phyloP scores from a whole-genome alignment of 2,888 invertebrate species.

The Patella caerulea region DNA sequence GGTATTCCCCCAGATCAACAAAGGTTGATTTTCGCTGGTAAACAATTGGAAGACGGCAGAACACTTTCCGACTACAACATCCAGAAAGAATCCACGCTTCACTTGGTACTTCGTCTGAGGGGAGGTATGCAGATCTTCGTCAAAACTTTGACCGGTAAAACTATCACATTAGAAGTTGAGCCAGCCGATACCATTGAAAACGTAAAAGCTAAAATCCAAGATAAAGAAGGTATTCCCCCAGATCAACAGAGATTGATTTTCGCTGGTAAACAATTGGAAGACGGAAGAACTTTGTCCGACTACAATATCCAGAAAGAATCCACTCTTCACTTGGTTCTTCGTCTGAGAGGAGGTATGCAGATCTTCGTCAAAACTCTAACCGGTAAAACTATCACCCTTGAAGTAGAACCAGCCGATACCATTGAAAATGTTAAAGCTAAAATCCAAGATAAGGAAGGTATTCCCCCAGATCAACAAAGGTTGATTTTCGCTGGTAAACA shows the following conservation, averaged over 20 bases:
- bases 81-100: conserved; percentile 94
- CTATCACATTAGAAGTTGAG: conserved; percentile 75
- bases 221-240: conserved; percentile 76
- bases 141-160: conserved; percentile 69
- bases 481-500: conserved; percentile 89
- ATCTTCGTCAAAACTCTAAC: conserved; percentile 77
- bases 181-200: conserved; percentile 94
- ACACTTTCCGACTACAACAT: conserved; percentile 94
- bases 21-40: conserved; percentile 92
- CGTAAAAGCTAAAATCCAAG: conserved; percentile 80
- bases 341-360: conserved; percentile 85
- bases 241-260: conserved; percentile 92
- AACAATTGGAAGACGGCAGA: conserved; percentile 94
- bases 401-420: conserved; percentile 85
- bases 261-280: conserved; percentile 95
- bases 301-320: conserved; percentile 97
- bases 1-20: conserved; percentile 81
- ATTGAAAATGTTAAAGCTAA: conserved; percentile 90
- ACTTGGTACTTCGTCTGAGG: conserved; percentile 89
- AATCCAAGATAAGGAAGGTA: conserved; percentile 75
- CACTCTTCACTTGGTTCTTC: conserved; percentile 89
- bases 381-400: neutral
- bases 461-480: conserved; percentile 76
- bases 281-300: conserved; percentile 91
- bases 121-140: conserved; percentile 79